These are phyloP conservation scores for Sipha maydis DNA, from an alignment of 2,888 invertebrate genomes.

Conservation along the genomic window DNA sequence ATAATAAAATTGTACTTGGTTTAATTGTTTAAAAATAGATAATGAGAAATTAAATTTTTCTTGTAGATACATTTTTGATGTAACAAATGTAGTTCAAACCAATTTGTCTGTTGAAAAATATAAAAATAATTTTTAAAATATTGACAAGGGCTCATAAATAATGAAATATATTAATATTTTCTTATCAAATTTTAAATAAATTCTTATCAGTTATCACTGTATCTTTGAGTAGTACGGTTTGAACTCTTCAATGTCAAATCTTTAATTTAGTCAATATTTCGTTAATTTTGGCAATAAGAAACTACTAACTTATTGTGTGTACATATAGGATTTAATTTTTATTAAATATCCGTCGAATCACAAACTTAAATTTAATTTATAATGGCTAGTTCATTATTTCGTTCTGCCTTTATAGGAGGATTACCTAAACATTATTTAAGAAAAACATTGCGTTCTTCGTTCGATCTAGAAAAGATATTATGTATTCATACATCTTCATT, in stretches of 20 bases:
- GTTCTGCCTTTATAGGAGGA: constrained; percentile 45
- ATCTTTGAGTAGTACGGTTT: not conserved
- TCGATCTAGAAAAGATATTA: constrained; percentile 58
- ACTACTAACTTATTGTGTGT: not conserved
- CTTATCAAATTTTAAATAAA: constrained; percentile 2
- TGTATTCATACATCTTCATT: constrained; percentile 63
- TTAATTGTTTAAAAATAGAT: no score
- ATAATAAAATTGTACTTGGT: no score
- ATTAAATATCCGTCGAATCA: not conserved
- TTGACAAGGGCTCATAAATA: no score
- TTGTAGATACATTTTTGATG: no score
- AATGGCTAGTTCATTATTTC: constrained; percentile 53
- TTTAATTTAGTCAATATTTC: not conserved
- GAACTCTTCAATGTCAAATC: constrained; percentile 61
- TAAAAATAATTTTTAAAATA: no score
- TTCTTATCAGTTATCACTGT: constrained; percentile 30
- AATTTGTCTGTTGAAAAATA: no score
- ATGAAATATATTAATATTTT: not conserved
- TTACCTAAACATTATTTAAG: constrained; percentile 39
- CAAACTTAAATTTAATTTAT: not conserved
- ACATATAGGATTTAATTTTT: not conserved
- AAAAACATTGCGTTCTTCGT: constrained; percentile 33
- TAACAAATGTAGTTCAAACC: no score
- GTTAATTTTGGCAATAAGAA: not conserved
- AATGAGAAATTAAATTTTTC: no score